Base-by-base conservation (phyloP, 2,888 invertebrate species). In the Zaprionus obscuricornis region DNA sequence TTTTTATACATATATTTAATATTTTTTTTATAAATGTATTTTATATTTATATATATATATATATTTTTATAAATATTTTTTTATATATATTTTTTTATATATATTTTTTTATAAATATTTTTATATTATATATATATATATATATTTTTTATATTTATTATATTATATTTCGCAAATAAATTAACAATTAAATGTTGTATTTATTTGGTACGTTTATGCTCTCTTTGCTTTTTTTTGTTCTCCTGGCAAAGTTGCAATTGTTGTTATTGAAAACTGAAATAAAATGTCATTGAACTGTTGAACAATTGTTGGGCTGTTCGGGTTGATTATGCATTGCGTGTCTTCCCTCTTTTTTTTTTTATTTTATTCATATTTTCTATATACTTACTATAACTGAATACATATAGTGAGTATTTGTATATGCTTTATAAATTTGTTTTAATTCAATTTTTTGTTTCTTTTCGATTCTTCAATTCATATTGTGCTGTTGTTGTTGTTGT, bases 211-310 rank as follows among this genome's bases (percentile, higher is more conserved):
- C 39, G 45, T 52, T 26, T 17, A 50, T n/a, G n/a, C n/a, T n/a
- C n/a, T n/a, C 34, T 33, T 43, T 11, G 8, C 16, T 20, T 43
- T 47, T 54, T 66, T 24, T 2, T 43, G 33, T 31, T 57, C 34
- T 8, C 22, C 10, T 34, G 10, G 14, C 16, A 16, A 20, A 27
- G 39, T 52, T 78, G 68, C 65, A 70, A 67, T 60, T 73, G 69
- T 51, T 74, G 78, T 68, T 82, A 86, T 82, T 85, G 85, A 86
- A 75, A 51, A 70, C n/a, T 68, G 37, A 64, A 60, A 37, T 33
- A 57, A 65, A 64, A 45, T 70, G 83, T 79, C 87, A 72, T 64
- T 83, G 83, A 83, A 83, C 87, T 56, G 56, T 58, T 56, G 54
- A 45, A 33, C 29, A 45, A 63, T 66, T 54, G 47, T 43, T 55